phyloP scores from a whole-genome alignment of 2,113 vertebrate genomes.

The Saiga tatarica region DNA sequence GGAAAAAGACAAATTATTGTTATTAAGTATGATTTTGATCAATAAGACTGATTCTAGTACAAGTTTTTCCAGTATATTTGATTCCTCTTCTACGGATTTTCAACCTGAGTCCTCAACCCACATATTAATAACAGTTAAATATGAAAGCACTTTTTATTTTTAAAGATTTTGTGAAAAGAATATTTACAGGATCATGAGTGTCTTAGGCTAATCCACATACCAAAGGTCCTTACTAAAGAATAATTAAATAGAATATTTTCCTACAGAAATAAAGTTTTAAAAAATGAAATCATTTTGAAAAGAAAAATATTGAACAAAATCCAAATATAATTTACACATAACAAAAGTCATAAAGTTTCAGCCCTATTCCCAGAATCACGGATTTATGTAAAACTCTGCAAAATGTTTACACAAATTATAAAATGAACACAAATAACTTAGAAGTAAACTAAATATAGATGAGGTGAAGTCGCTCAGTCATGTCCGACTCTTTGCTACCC shows the following conservation, averaged over 20 bases:
- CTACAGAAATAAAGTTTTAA: not conserved
- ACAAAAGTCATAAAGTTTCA: not conserved
- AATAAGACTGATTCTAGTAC: not conserved
- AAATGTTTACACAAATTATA: constrained; percentile 1
- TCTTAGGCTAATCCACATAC: not conserved
- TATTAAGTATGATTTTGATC: not conserved
- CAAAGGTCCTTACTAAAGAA: not conserved
- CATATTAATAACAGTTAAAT: not conserved
- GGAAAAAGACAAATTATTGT: not conserved
- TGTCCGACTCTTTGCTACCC: too few relatives aligned
- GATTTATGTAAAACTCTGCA: not conserved
- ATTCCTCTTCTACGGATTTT: not conserved
- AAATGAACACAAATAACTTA: constrained; percentile 2
- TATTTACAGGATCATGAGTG: not conserved
- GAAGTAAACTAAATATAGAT: not conserved
- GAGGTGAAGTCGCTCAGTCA: too few relatives aligned
- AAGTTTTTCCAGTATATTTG: not conserved
- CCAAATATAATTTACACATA: not conserved
- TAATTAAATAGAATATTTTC: not conserved
- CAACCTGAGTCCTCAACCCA: not conserved
- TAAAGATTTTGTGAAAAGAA: not conserved
- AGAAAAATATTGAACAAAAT: not conserved
- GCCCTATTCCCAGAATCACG: too few relatives aligned
- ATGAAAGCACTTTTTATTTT: not conserved
- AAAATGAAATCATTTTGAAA: not conserved